These are phyloP conservation scores for Gyrodactylus salaris DNA, from an alignment of 1,140 invertebrate species.

Conservation along the genomic window DNA sequence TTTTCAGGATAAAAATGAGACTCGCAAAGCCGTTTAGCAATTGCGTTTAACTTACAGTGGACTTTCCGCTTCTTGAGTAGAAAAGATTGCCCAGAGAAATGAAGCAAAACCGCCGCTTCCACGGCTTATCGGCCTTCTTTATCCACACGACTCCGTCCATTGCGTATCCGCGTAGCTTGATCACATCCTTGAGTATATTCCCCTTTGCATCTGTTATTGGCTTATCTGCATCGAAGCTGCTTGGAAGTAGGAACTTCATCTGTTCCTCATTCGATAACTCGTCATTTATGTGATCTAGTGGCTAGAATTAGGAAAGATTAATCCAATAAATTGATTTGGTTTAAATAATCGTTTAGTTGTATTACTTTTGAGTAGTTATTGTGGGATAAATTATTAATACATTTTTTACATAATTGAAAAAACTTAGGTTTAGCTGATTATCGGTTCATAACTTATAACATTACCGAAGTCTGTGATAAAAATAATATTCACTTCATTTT, in stretches of 20 bases:
- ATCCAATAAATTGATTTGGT: background rate
- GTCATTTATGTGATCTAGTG: background rate
- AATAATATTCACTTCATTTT: too few relatives aligned
- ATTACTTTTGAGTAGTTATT: too few relatives aligned
- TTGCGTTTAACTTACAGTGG: background rate
- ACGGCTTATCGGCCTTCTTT: background rate
- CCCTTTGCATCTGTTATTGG: background rate
- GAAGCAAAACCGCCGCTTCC: background rate
- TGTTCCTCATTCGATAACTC: background rate
- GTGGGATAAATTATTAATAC: too few relatives aligned
- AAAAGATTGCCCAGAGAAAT: background rate
- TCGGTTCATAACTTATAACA: too few relatives aligned
- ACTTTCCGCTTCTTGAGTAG: background rate
- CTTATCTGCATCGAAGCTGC: background rate
- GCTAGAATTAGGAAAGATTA: background rate
- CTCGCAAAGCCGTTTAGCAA: background rate
- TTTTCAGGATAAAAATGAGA: background rate
- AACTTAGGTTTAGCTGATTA: too few relatives aligned
- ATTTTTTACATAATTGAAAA: too few relatives aligned
- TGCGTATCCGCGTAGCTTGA: background rate
- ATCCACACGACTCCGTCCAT: background rate
- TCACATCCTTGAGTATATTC: background rate
- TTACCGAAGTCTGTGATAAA: too few relatives aligned
- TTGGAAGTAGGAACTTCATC: background rate
- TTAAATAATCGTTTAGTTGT: background rate